Base-by-base conservation (phyloP, 2,888 invertebrate genomes). In the Notodonta dromedarius region DNA sequence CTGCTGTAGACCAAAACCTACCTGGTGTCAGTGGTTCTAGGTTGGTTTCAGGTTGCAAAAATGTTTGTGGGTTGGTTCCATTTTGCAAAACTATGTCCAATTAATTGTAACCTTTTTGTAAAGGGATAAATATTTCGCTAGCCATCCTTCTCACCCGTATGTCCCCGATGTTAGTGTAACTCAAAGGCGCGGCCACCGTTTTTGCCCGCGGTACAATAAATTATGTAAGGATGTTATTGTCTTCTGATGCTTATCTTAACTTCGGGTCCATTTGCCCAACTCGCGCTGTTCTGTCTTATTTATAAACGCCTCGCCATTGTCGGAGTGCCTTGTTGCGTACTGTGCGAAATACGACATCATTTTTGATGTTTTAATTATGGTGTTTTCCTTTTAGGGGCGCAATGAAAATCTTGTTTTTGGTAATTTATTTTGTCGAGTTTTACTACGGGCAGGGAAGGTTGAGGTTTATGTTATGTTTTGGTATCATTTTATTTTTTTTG, bases 211-310 rank as follows among this genome's bases (percentile, higher is more conserved):
- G 82, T 84, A 84, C 87, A 89, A 90, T 90, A 90, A 90, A 90
- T 90, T 89, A 88, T 83, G 82, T 83, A 84, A 83, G 83, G 80
- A 76, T 80, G 79, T 88, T 88, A 90, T 90, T 90, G 90, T 91
- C 88, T 85, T 78, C 64, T 75, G 88, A 90, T 88, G 80, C 65
- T 50, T 90, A 90, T 90, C 90, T 86, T 76, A 79, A 83, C 82
- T 85, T 80, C 73, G 83, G 83, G 78, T 80, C 80, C 79, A 77
- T 82, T 83, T 77, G 74, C 73, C 67, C 64, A 67, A 74, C 71
- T 65, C 69, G 62, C 74, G 71, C 4, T 75, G 77, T 79, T 76
- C 74, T 74, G 66, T 68, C 74, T 79, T 78, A 85, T 88, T 87
- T 87, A 87, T 84, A 86, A 86, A 78, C 71, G 69, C 67, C 59